A percentile compares a stretch with the other conserved stretches of the same genome.
phyloP scores from a whole-genome alignment of 2,113 vertebrate genomes.

The Elachura formosa region DNA sequence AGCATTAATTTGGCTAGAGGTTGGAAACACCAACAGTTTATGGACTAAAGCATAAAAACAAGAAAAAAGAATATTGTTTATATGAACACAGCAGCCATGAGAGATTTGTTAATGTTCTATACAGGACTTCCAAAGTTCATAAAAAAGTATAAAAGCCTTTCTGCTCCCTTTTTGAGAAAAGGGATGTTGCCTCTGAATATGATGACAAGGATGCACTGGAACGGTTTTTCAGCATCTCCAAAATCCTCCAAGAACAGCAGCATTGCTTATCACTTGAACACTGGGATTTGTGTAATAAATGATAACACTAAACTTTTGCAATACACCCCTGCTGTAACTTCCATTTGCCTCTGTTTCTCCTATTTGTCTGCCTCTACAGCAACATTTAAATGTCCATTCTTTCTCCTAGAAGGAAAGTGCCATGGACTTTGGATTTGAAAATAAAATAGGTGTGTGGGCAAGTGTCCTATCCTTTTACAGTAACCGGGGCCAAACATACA shows the following conservation, averaged over 20 bases:
- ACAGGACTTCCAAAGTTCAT: background rate
- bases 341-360: background rate
- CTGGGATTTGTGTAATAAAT: background rate
- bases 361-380: background rate
- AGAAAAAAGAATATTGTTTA: background rate
- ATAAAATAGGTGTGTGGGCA: background rate
- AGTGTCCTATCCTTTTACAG: background rate
- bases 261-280: background rate
- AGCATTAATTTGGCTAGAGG: background rate
- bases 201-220: background rate
- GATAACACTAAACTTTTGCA: background rate
- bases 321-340: background rate
- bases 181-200: background rate
- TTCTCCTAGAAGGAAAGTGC: background rate
- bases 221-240: background rate
- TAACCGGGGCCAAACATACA: background rate
- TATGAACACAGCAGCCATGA: background rate
- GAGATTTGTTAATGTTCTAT: background rate
- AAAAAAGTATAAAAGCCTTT: background rate
- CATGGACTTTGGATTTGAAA: background rate
- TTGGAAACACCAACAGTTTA: conserved; percentile 20
- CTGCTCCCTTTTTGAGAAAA: background rate
- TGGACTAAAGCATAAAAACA: background rate
- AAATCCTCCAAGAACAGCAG: background rate
- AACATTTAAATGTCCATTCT: background rate